Percentiles rank a stretch among this genome's conserved stretches.
phyloP scores from a whole-genome alignment of 2,797 vertebrate genomes.

The Pitangus sulphuratus region DNA sequence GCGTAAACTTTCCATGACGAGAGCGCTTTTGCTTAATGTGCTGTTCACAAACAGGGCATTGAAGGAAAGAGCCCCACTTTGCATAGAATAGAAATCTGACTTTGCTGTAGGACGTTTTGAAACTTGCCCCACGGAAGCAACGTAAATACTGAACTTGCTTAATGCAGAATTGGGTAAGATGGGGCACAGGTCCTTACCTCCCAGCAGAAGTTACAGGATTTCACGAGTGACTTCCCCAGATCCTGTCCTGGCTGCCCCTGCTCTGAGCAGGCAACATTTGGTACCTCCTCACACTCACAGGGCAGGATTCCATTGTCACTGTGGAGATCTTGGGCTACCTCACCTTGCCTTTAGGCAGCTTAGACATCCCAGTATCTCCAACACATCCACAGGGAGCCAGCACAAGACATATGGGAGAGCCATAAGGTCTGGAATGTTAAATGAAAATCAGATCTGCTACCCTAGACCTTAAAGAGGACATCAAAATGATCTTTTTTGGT shows the following conservation, averaged over 20 bases:
- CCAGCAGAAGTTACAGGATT: neutral
- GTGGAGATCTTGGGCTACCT: neutral
- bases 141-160: slow-evolving; percentile 4
- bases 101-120: neutral
- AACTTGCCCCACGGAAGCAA: neutral
- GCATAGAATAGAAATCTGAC: neutral
- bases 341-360: neutral
- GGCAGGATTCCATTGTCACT: rapidly evolving
- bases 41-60: neutral
- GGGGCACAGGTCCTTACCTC: neutral
- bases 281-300: neutral
- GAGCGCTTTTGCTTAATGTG: neutral
- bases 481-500: neutral
- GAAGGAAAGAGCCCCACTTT: rapidly evolving
- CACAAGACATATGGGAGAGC: neutral
- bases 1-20: rapidly evolving
- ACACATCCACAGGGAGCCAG: neutral
- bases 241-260: neutral
- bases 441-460: neutral
- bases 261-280: neutral
- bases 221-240: slow-evolving; percentile 10
- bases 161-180: slow-evolving; percentile 25
- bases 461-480: neutral
- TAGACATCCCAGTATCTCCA: neutral
- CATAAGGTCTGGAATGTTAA: neutral